These are phyloP conservation scores for sheep (Ovis aries) DNA, from an alignment of 2,113 vertebrate species.

Conservation along the genomic window ARS-UI_Ramb_v3.0 NC_056055.1:191706001-191706500, in stretches of 20 bases:
- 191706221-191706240: neutral
- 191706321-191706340: neutral
- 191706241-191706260: neutral
- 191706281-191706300: neutral
- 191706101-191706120: neutral
- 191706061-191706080: neutral
- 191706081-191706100: neutral
- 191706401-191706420: neutral
- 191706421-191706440: fast-evolving
- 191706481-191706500: neutral
- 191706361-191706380: neutral
- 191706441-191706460: neutral
- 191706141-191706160: neutral
- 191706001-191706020: neutral
- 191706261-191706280: neutral
- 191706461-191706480: neutral
- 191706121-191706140: neutral
- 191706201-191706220: neutral
- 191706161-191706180: neutral
- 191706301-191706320: neutral
- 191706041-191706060: neutral
- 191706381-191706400: neutral
- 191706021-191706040: neutral
- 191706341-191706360: neutral
- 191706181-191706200: neutral